Evolutionary conservation across 2,888 invertebrate species (phyloP), one percentile per base, ranked within the genome.

Genomic region (Eurois occulta): DNA sequence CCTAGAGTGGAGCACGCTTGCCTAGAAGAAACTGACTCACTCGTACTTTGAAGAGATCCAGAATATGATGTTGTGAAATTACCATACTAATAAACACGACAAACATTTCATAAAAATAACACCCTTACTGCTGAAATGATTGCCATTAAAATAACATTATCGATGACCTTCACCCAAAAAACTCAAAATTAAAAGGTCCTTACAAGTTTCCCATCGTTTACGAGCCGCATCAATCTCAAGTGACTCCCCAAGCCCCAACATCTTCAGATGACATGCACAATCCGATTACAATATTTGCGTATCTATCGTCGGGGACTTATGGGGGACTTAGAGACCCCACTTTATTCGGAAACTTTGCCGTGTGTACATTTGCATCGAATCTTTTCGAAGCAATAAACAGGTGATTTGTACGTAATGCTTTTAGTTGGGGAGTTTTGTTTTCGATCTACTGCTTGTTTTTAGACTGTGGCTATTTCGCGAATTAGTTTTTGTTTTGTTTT

Each of bases 211-310:
- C 5, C 35, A 77, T 72, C 82, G 69, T 72, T 83, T 77, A 81
- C 65, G 67, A 62, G 64, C 18, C 55, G 38, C 77, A 85, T 83
- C 86, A 81, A 85, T 83, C 83, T 86, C 58, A 11, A 85, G 77
- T 62, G 70, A 76, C 84, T 86, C 66, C 58, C 48, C 67, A 65
- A 68, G 28, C 68, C 32, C 48, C 64, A 66, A 74, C 79, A 77
- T 77, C 67, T 55, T 82, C 83, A 52, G 83, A 83, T 82, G 89
- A 90, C 90, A 89, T 88, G 78, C 87, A 88, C 89, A 91, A 93
- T 92, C 92, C 90, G 91, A 92, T 92, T 91, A 92, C 90, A 87
- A 86, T 91, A 92, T 92, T 93, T 91, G 90, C 85, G 87, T 86
- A 88, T 85, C 88, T 81, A 88, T 88, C 86, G 81, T 78, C 83